These are phyloP conservation scores for Thymelicus acteon DNA, from an alignment of 2,888 invertebrate species.

Conservation along the genomic window DNA sequence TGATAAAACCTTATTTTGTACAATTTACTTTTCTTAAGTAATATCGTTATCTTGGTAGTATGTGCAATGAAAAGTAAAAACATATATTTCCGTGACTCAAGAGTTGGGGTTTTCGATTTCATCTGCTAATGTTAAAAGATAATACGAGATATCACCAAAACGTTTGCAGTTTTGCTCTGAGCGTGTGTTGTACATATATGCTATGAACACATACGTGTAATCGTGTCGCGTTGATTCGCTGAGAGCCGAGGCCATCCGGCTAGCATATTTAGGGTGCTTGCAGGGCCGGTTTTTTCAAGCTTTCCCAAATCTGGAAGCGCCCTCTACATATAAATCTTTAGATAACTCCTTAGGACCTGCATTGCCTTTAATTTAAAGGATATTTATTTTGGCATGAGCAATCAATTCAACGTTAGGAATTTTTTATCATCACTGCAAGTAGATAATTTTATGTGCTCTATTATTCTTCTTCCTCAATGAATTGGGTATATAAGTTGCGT, in stretches of 20 bases:
- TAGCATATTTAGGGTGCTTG: constrained; percentile 22
- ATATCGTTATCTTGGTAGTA: not conserved
- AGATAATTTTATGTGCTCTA: no score
- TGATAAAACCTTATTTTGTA: no score
- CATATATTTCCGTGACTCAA: not conserved
- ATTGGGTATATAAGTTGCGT: no score
- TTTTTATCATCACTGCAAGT: no score
- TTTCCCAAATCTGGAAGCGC: constrained; percentile 17
- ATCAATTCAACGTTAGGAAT: no score
- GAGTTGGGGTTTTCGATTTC: constrained; percentile 1
- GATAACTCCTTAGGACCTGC: not conserved
- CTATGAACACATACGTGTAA: constrained; percentile 16
- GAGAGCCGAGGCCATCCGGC: constrained; percentile 23
- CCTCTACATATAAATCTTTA: not conserved
- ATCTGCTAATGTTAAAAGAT: constrained; percentile 25
- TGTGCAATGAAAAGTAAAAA: not conserved
- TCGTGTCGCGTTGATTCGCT: constrained; percentile 8
- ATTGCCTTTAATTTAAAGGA: no score
- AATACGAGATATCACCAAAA: constrained; percentile 29
- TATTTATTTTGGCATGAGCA: no score
- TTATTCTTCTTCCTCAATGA: no score
- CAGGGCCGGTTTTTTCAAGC: constrained; percentile 19
- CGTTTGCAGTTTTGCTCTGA: constrained; percentile 16
- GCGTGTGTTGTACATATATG: constrained; percentile 7
- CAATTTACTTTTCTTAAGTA: not conserved